Percentiles rank a stretch among this genome's conserved stretches.
phyloP scores from a whole-genome alignment of 2,888 invertebrate species.

The Diplolepis rosae region DNA sequence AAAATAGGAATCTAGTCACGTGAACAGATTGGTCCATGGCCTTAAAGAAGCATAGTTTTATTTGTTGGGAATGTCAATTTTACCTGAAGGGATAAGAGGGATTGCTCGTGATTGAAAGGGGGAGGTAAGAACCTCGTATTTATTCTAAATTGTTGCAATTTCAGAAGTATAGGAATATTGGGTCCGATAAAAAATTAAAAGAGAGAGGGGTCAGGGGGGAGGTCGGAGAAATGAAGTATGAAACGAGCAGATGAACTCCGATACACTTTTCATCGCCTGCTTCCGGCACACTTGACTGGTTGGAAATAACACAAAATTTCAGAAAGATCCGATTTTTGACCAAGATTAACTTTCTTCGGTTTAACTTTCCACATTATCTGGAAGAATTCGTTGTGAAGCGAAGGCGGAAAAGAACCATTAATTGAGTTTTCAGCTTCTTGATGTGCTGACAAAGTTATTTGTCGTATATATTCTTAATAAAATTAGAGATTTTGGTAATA shows the following conservation, averaged over 20 bases:
- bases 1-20: too few relatives aligned
- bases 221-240: not conserved
- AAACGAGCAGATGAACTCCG: constrained; percentile 22
- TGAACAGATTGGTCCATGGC: too few relatives aligned
- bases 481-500: too few relatives aligned
- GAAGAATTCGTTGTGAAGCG: not conserved
- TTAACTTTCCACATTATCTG: not conserved
- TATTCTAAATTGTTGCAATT: constrained; percentile 28
- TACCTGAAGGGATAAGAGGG: not conserved
- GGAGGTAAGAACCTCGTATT: constrained; percentile 15
- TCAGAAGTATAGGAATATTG: constrained; percentile 17
- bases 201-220: too few relatives aligned
- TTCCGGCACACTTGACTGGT: constrained; percentile 14
- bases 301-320: constrained; percentile 18
- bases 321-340: constrained; percentile 4
- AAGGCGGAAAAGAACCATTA: not conserved
- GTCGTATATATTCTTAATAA: too few relatives aligned
- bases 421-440: not conserved
- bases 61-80: not conserved
- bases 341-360: constrained; percentile 10
- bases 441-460: not conserved
- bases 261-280: constrained; percentile 5
- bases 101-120: constrained; percentile 6
- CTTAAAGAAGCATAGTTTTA: constrained; percentile 4
- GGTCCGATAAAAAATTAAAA: constrained; percentile 6